A percentile compares a stretch with the other conserved stretches of the same genome.
phyloP scores from a whole-genome alignment of 2,888 invertebrate species.

The Eremobia ochroleuca region DNA sequence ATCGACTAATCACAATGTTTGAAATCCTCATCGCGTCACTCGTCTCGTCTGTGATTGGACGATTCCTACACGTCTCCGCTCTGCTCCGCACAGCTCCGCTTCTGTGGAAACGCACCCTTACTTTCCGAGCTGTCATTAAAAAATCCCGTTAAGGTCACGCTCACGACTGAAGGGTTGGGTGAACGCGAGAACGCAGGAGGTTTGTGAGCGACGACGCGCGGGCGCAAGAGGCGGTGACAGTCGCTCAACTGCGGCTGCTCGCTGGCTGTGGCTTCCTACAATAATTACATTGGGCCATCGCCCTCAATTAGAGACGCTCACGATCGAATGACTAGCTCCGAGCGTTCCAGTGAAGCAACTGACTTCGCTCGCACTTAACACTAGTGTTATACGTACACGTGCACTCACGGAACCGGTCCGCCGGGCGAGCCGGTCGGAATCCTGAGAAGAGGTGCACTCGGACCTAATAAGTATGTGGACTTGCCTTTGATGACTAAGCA shows the following conservation, averaged over 20 bases:
- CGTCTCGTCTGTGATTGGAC: no score
- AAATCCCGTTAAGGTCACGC: slow-evolving; percentile 68
- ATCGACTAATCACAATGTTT: no score
- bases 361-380: slow-evolving; percentile 62
- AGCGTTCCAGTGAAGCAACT: slow-evolving; percentile 42
- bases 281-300: slow-evolving; percentile 73
- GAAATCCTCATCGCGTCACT: no score
- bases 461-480: slow-evolving; percentile 69
- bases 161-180: slow-evolving; percentile 61
- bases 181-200: slow-evolving; percentile 21
- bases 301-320: slow-evolving; percentile 74
- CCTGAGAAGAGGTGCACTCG: slow-evolving; percentile 66
- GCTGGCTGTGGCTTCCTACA: slow-evolving; percentile 45
- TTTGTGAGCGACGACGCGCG: slow-evolving; percentile 38
- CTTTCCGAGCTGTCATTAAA: slow-evolving; percentile 68
- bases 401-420: slow-evolving; percentile 75
- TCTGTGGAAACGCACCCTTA: no score
- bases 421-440: slow-evolving; percentile 64
- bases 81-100: no score
- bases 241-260: slow-evolving; percentile 54
- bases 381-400: slow-evolving; percentile 67
- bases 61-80: no score
- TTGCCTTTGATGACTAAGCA: slow-evolving; percentile 71
- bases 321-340: slow-evolving; percentile 66
- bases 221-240: slow-evolving; percentile 61